These are phyloP conservation scores for Formica selysi DNA, from an alignment of 1,140 invertebrate species.

Conservation along the genomic window DNA sequence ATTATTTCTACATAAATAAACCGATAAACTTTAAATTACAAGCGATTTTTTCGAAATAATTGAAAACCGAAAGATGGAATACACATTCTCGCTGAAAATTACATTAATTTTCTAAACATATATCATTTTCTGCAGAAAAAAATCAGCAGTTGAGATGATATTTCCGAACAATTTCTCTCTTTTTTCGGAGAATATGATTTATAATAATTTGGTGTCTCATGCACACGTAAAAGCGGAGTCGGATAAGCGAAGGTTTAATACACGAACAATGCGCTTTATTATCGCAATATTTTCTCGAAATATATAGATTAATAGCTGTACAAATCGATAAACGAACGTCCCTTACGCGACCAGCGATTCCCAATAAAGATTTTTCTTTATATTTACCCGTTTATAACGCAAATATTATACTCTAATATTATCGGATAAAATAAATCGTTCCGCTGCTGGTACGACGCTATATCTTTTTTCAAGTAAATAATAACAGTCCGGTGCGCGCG, in stretches of 20 bases:
- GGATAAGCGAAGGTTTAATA: neutral
- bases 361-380: slow-evolving; percentile 21
- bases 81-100: slow-evolving; percentile 8
- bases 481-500: slow-evolving; percentile 24
- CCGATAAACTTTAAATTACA: neutral
- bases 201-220: neutral
- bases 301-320: slow-evolving; percentile 24
- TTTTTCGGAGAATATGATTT: neutral
- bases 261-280: slow-evolving; percentile 14
- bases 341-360: neutral
- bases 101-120: neutral
- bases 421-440: slow-evolving; percentile 34
- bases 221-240: neutral
- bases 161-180: neutral
- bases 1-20: slow-evolving; percentile 36
- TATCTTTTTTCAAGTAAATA: slow-evolving; percentile 44
- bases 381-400: slow-evolving; percentile 13
- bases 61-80: neutral
- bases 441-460: neutral
- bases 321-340: neutral
- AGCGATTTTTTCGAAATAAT: neutral
- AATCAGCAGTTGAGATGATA: neutral
- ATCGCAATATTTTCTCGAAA: slow-evolving; percentile 10
- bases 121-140: no score
- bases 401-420: slow-evolving; percentile 36